phyloP scores from a whole-genome alignment of 1,140 invertebrate species.

The Mactra quadrangularis region DNA sequence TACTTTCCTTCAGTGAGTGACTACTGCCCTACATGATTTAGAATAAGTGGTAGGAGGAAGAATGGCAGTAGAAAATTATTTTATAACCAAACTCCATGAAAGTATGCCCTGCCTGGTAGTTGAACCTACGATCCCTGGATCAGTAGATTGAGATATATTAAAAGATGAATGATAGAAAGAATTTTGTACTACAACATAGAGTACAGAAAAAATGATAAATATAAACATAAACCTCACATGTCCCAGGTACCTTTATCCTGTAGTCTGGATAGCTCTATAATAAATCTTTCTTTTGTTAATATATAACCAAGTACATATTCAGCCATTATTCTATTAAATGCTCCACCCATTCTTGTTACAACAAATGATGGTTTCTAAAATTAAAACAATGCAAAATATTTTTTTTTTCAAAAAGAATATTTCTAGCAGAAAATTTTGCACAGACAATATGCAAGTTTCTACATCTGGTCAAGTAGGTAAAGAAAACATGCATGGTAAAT shows the following conservation, averaged over 20 bases:
- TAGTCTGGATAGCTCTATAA: conserved; percentile 31
- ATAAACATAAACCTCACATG: conserved; percentile 28
- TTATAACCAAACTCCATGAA: no score
- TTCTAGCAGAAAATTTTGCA: not conserved
- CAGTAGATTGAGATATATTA: no score
- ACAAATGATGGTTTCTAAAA: conserved; percentile 45
- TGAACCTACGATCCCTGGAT: no score
- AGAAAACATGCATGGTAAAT: no score
- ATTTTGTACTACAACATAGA: no score
- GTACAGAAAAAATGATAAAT: no score
- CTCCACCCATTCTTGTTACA: conserved; percentile 51
- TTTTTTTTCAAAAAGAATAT: not conserved
- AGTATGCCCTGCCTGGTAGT: no score
- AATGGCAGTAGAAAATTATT: no score
- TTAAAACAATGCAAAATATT: not conserved
- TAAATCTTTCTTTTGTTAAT: conserved; percentile 46
- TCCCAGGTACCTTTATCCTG: conserved; percentile 46
- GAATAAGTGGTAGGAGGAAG: no score
- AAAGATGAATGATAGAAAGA: no score
- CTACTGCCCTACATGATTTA: no score
- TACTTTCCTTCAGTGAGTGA: no score
- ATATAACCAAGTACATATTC: conserved; percentile 59
- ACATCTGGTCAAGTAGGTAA: not conserved
- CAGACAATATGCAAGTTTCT: not conserved
- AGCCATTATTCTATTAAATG: conserved; percentile 44